phyloP scores from a whole-genome alignment of 2,888 invertebrate genomes.

The Diogma glabrata region DNA sequence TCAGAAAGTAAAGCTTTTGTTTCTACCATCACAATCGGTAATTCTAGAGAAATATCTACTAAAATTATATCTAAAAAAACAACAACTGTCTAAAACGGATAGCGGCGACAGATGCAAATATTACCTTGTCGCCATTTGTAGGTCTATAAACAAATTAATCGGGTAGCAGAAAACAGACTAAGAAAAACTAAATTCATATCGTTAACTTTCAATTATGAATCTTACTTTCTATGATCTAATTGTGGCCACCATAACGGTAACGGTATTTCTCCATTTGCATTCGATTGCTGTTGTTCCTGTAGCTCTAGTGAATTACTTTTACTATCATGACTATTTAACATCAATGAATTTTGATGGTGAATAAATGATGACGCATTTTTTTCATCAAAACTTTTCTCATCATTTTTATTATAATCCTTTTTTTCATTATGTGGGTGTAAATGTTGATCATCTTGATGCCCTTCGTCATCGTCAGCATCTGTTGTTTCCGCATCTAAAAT shows the following conservation, averaged over 20 bases:
- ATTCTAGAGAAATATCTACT: too few species aligned
- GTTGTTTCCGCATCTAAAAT: slow-evolving; percentile 33
- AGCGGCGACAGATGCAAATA: neutral
- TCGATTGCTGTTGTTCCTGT: slow-evolving; percentile 26
- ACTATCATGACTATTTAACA: slow-evolving; percentile 21
- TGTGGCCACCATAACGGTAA: slow-evolving; percentile 9
- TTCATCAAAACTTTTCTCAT: slow-evolving; percentile 29
- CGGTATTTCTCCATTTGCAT: slow-evolving; percentile 9
- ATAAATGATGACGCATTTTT: slow-evolving; percentile 29
- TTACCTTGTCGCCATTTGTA: too few species aligned
- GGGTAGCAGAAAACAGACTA: too few species aligned
- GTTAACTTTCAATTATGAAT: too few species aligned
- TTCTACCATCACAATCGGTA: too few species aligned
- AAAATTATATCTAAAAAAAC: too few species aligned
- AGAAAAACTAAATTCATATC: too few species aligned
- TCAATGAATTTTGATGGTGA: slow-evolving; percentile 1
- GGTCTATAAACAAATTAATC: too few species aligned
- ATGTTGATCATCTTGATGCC: slow-evolving; percentile 26
- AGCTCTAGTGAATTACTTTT: slow-evolving; percentile 28
- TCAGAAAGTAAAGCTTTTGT: too few species aligned
- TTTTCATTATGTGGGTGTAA: slow-evolving; percentile 20
- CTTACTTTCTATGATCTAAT: slow-evolving; percentile 7
- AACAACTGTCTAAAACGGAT: too few species aligned
- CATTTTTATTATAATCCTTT: slow-evolving; percentile 30
- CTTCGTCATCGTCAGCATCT: slow-evolving; percentile 37